phyloP scores from a whole-genome alignment of 2,888 invertebrate species.

The Agonopterix subpropinquella region DNA sequence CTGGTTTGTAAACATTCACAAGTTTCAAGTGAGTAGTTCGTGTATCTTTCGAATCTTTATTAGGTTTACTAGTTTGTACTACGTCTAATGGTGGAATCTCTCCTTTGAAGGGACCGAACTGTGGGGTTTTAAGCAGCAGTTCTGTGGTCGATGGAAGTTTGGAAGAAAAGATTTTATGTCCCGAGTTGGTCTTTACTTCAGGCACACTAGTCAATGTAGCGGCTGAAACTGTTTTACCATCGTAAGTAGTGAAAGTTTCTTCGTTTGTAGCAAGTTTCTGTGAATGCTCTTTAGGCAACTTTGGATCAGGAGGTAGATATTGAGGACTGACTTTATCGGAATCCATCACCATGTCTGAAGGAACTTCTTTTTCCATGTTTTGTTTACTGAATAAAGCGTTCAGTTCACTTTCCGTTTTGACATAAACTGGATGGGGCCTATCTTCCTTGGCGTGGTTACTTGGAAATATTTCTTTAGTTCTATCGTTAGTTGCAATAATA shows the following conservation, averaged over 20 bases:
- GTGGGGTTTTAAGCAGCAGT: conserved; percentile 80
- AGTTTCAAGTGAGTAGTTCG: conserved; percentile 55
- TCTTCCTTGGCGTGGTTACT: conserved; percentile 65
- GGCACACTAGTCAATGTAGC: conserved; percentile 76
- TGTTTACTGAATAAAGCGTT: conserved; percentile 53
- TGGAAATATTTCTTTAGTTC: conserved; percentile 60
- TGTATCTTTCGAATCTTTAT: conserved; percentile 14
- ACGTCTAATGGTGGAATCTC: conserved; percentile 75
- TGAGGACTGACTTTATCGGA: conserved; percentile 83
- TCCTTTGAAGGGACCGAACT: conserved; percentile 84
- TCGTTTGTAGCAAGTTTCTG: conserved; percentile 48
- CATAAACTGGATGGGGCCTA: conserved; percentile 66
- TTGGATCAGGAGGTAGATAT: conserved; percentile 82
- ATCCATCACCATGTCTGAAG: conserved; percentile 80
- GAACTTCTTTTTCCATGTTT: conserved; percentile 58
- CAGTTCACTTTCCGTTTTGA: conserved; percentile 49
- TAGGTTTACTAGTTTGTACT: conserved; percentile 6
- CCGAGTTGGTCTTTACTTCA: conserved; percentile 35
- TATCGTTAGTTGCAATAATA: conserved; percentile 46
- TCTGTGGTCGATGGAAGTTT: conserved; percentile 68
- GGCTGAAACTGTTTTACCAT: conserved; percentile 84
- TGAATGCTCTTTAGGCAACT: conserved; percentile 61
- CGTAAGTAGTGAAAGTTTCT: conserved; percentile 81
- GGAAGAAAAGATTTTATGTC: conserved; percentile 52
- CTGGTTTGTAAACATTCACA: conserved; percentile 39